These are phyloP conservation scores for Sycophila sp. DNA, from an alignment of 1,140 invertebrate genomes.

Conservation along the genomic window DNA sequence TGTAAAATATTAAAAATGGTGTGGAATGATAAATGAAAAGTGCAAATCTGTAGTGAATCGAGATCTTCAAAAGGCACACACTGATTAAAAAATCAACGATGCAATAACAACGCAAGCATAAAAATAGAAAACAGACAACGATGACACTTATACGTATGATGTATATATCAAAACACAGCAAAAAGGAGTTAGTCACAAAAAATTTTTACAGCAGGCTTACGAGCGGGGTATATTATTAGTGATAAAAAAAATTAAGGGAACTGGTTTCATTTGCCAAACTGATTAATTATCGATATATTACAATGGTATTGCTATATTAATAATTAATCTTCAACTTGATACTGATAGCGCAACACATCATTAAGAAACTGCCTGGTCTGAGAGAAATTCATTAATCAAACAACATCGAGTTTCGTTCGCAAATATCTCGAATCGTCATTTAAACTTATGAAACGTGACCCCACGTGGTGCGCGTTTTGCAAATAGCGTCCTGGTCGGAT, in stretches of 20 bases:
- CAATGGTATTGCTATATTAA: slow-evolving; percentile 3
- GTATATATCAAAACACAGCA: slow-evolving; percentile 1
- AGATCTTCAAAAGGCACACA: slow-evolving; percentile 11
- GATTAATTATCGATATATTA: slow-evolving; percentile 34
- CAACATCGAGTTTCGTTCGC: too few relatives aligned
- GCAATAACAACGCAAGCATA: slow-evolving; percentile 30
- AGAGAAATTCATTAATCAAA: too few relatives aligned
- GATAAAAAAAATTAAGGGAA: slow-evolving; percentile 3
- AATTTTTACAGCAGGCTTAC: slow-evolving; percentile 16
- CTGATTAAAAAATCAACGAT: slow-evolving; percentile 13
- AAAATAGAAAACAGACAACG: slow-evolving; percentile 22
- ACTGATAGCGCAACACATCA: slow-evolving; percentile 29
- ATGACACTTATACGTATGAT: slow-evolving; percentile 19
- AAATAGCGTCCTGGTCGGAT: too few relatives aligned
- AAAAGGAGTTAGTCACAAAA: slow-evolving; percentile 15
- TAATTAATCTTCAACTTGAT: slow-evolving; percentile 34
- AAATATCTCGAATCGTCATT: too few relatives aligned
- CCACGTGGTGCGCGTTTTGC: too few relatives aligned
- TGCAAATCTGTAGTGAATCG: slow-evolving; percentile 5
- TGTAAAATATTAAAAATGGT: too few relatives aligned
- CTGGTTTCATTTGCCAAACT: slow-evolving; percentile 15
- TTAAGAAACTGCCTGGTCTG: slow-evolving; percentile 26
- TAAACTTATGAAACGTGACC: too few relatives aligned
- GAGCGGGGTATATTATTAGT: slow-evolving; percentile 27
- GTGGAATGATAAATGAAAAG: too few relatives aligned